phyloP scores from a whole-genome alignment of 2,888 invertebrate species.

The Drosophila suboccidentalis region DNA sequence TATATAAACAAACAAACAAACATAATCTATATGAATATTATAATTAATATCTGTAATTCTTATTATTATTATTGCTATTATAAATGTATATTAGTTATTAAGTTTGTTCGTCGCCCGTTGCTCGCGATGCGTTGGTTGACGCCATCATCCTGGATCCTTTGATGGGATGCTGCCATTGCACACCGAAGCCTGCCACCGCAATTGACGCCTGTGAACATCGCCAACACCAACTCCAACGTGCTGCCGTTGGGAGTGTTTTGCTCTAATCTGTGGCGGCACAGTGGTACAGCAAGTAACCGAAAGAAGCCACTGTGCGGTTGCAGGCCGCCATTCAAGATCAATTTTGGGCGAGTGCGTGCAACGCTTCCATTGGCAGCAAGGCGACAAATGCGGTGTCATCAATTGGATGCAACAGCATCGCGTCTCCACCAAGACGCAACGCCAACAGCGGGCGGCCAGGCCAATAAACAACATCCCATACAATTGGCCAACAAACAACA shows the following conservation, averaged over 20 bases:
- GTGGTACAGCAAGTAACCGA: conserved; percentile 44
- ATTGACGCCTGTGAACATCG: conserved; percentile 27
- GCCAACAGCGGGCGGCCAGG: conserved; percentile 21
- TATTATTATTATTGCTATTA: conserved; percentile 55
- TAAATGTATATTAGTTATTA: conserved; percentile 66
- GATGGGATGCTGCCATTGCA: conserved; percentile 24
- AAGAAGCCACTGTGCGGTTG: conserved; percentile 41
- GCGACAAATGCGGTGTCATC: conserved; percentile 7
- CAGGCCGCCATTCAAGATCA: conserved; percentile 15
- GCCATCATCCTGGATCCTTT: conserved; percentile 11
- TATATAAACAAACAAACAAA: background rate
- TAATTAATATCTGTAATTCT: conserved; percentile 49
- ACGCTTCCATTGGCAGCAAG: conserved; percentile 33
- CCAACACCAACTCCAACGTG: conserved; percentile 27
- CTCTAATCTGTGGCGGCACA: conserved; percentile 17
- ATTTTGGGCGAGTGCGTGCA: conserved; percentile 26
- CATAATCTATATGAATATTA: conserved; percentile 51
- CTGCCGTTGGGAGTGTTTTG: conserved; percentile 25
- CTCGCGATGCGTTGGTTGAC: conserved; percentile 18
- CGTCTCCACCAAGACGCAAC: conserved; percentile 18
- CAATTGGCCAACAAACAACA: conserved; percentile 46
- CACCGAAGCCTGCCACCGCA: conserved; percentile 6
- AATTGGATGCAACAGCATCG: conserved; percentile 21
- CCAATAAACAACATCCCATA: conserved; percentile 23
- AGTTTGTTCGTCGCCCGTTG: conserved; percentile 43